These are phyloP conservation scores for Acrossocheilus fasciatus DNA, from an alignment of 2,797 vertebrate genomes.

Conservation along the genomic window DNA sequence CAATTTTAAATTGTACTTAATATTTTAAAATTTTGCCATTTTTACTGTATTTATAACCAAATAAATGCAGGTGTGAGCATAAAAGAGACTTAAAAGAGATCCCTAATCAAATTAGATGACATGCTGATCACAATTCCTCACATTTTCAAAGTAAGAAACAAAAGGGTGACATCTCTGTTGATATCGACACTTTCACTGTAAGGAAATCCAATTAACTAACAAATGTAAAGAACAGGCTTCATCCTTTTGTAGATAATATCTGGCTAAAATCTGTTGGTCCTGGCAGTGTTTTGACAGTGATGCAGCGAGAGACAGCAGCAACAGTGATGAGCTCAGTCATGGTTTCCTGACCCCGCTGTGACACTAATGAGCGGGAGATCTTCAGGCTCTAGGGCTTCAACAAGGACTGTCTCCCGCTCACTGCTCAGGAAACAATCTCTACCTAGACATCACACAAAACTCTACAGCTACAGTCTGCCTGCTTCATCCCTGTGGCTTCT, in stretches of 20 bases:
- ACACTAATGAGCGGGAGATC: slow-evolving; percentile 45
- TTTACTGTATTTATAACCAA: not conserved
- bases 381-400: slow-evolving; percentile 22
- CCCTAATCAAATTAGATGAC: not conserved
- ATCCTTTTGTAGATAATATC: not conserved
- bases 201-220: slow-evolving; percentile 10
- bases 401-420: slow-evolving; percentile 3
- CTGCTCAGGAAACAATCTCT: not conserved
- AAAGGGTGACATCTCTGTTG: not conserved
- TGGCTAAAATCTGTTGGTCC: not conserved
- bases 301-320: slow-evolving; percentile 6
- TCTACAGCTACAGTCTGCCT: not conserved
- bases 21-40: not conserved
- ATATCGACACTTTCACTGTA: not conserved
- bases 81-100: not conserved
- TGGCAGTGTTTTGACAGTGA: slow-evolving; percentile 42
- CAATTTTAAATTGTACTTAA: not conserved
- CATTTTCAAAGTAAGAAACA: not conserved
- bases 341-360: slow-evolving; percentile 28
- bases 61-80: not conserved
- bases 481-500: not conserved
- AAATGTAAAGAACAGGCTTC: not conserved
- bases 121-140: not conserved
- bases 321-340: slow-evolving; percentile 21
- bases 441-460: slow-evolving; percentile 25